Evolutionary conservation across 2,113 vertebrate genomes (phyloP).

Genomic region (Neoarius graeffei): DNA sequence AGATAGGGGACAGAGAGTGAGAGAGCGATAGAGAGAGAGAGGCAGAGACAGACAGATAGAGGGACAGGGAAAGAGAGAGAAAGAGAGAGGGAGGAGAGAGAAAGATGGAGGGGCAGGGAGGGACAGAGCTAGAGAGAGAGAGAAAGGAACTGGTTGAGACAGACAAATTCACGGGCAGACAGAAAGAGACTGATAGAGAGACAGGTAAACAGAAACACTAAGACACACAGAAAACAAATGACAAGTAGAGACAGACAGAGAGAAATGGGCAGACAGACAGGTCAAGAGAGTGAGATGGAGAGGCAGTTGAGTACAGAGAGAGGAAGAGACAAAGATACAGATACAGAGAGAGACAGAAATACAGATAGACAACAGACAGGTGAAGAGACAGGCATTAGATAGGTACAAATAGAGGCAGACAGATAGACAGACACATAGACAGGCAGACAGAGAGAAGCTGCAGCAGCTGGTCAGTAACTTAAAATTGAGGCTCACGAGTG

Average conservation of each 20-base stretch:
- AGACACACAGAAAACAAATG: background rate
- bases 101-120: background rate
- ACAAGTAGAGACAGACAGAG: background rate
- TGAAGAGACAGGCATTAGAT: background rate
- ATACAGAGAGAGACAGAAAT: background rate
- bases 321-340: background rate
- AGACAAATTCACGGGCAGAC: background rate
- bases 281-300: background rate
- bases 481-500: background rate
- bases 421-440: no score
- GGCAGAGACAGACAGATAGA: background rate
- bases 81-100: no score
- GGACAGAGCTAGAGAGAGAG: background rate
- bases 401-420: no score
- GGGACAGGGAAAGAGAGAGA: background rate
- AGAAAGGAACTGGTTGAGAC: background rate
- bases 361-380: background rate
- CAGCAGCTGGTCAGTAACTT: conserved; percentile 9
- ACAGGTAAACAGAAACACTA: background rate
- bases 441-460: background rate
- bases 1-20: no score
- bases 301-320: background rate
- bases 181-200: background rate
- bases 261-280: background rate
- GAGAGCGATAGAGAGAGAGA: background rate